Conservation (phyloP, 2,888 invertebrate genomes). For the Mimumesa dahlbomi region DNA sequence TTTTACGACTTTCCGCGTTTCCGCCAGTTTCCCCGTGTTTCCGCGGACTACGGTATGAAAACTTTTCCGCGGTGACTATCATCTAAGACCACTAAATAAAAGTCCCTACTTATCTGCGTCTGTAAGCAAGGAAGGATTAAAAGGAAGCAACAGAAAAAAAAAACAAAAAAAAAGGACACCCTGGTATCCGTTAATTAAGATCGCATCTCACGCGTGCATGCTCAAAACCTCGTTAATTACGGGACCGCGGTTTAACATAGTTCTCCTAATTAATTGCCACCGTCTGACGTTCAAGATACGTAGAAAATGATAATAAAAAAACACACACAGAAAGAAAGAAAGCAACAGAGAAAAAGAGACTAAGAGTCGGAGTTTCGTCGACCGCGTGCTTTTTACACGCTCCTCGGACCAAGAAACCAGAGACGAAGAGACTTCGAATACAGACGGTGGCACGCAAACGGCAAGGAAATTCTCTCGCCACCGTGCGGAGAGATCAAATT, state of each 20-base stretch:
- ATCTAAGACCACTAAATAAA: slow-evolving; percentile 31
- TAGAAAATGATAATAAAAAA: not conserved
- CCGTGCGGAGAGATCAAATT: slow-evolving; percentile 50
- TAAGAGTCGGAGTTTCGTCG: too few relatives aligned
- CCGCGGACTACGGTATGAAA: too few relatives aligned
- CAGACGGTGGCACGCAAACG: not conserved
- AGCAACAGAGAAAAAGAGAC: not conserved
- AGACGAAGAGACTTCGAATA: not conserved
- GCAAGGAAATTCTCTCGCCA: not conserved
- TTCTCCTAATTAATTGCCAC: slow-evolving; percentile 32
- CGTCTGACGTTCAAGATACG: not conserved
- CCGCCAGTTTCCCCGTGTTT: slow-evolving; percentile 7
- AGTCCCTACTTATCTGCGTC: slow-evolving; percentile 27
- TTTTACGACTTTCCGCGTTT: slow-evolving; percentile 13
- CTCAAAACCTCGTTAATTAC: slow-evolving; percentile 43
- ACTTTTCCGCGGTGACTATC: not conserved
- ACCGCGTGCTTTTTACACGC: too few relatives aligned
- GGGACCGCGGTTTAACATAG: slow-evolving; percentile 9
- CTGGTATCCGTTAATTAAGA: slow-evolving; percentile 45
- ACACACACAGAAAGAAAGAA: not conserved
- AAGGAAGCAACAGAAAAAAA: too few relatives aligned
- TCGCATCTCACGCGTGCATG: slow-evolving; percentile 40
- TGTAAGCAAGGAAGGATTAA: slow-evolving; percentile 6
- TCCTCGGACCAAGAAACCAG: not conserved
- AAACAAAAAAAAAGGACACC: slow-evolving; percentile 1